Base-by-base conservation (phyloP, 1,140 invertebrate species). In the Bombus waltoni region DNA sequence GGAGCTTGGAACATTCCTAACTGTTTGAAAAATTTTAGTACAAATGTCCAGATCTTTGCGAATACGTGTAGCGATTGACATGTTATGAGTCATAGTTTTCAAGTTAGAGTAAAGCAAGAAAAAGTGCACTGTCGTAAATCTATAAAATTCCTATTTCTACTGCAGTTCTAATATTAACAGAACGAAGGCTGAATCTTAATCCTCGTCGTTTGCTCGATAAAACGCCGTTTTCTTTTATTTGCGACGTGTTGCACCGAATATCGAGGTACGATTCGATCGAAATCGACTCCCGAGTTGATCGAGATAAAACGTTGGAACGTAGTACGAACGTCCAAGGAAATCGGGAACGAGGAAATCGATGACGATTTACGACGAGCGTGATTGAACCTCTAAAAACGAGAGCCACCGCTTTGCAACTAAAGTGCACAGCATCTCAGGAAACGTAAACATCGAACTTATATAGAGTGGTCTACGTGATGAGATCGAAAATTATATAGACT, bases 401-500 rank as follows among this genome's bases (percentile, higher is more conserved):
- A 53, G 53, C 57, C 70, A 35, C 73, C 83, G 74, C 83, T 71
- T 65, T 85, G 83, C 83, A 40, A 84, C 47, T n/a, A 44, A 57
- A 57, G 70, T 32, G 78, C 35, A n/a, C 71, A 81, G 57, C 78
- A 81, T 85, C 71, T 81, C 22, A 8, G 25, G 35, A 2, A 74
- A 53, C 68, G 38, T 81, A 85, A 85, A 85, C 83, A 85, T 66
- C 59, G 70, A 35, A n/a, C 35, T 44, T 66, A 68, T 89, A 68
- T 83, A 72, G 77, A 6, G 13, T 18, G 15, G 74, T 87, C 77
- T 85, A 38, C 44, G 53, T 83, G 88, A 81, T 76, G 72, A 89
- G 78, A 87, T 78, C 47, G 78, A 62, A 72, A 87, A 84, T 85
- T 90, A 71, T 74, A 82, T 81, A 85, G 65, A 76, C 81, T 38